Percentiles rank a stretch among this genome's conserved stretches.
These are phyloP conservation scores for Smithornis capensis DNA, from an alignment of 2,113 vertebrate genomes.

Conservation along the genomic window DNA sequence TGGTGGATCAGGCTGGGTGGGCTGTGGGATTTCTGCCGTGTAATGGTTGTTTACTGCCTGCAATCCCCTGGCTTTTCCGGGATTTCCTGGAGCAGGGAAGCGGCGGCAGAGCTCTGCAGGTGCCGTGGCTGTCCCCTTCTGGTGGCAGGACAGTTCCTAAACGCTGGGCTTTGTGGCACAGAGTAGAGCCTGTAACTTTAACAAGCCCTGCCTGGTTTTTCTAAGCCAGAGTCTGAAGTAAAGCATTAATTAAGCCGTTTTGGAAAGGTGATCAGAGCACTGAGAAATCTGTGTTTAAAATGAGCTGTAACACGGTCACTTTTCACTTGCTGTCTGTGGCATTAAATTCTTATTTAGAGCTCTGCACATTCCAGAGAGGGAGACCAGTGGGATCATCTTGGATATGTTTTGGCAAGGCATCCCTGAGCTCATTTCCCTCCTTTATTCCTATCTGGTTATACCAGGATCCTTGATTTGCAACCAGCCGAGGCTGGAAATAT, in stretches of 20 bases:
- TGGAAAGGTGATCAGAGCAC: not conserved
- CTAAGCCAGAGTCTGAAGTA: not conserved
- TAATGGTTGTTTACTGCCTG: not conserved
- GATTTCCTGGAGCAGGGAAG: not conserved
- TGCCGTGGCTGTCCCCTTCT: fast-evolving
- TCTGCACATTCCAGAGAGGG: fast-evolving
- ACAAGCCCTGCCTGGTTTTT: not conserved
- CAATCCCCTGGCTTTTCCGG: not conserved
- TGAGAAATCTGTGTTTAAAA: not conserved
- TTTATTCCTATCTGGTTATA: not conserved
- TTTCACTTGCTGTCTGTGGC: not conserved
- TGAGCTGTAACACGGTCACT: no score
- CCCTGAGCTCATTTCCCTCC: not conserved
- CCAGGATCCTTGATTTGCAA: not conserved
- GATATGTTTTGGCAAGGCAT: not conserved
- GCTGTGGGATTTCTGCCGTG: not conserved
- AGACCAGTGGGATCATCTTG: not conserved
- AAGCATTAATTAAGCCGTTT: not conserved
- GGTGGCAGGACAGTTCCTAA: not conserved
- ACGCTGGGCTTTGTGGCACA: not conserved
- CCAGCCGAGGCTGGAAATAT: not conserved
- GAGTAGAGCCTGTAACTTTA: not conserved
- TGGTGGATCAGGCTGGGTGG: not conserved
- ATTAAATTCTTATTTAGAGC: not conserved
- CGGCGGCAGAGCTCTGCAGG: not conserved